phyloP scores from a whole-genome alignment of 2,797 vertebrate species.

The Sebastes minor region DNA sequence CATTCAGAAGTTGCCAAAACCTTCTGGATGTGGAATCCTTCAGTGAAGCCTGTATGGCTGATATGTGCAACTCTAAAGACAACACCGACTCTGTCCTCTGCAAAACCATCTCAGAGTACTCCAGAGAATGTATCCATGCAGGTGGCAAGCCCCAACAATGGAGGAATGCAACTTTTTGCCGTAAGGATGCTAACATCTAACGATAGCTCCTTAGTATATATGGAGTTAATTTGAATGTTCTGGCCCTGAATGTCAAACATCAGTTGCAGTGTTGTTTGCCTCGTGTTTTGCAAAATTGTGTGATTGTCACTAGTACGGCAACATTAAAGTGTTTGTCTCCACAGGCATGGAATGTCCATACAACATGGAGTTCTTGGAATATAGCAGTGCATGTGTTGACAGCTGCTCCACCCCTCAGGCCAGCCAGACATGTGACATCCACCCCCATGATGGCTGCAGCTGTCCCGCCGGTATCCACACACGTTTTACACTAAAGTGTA shows the following conservation, averaged over 20 bases:
- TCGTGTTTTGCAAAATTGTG: neutral
- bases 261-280: neutral
- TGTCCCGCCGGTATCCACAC: slow-evolving; percentile 83
- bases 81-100: slow-evolving; percentile 59
- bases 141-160: slow-evolving; percentile 78
- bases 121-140: slow-evolving; percentile 82
- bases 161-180: slow-evolving; percentile 77
- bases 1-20: slow-evolving; percentile 68
- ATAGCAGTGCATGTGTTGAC: slow-evolving; percentile 81
- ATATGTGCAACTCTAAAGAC: slow-evolving; percentile 66
- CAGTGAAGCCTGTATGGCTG: slow-evolving; percentile 64
- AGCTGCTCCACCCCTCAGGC: slow-evolving; percentile 84
- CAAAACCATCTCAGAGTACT: slow-evolving; percentile 81
- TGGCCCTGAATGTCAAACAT: neutral
- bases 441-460: slow-evolving; percentile 86
- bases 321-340: slow-evolving; percentile 20
- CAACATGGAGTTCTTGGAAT: slow-evolving; percentile 84
- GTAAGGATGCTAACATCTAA: slow-evolving; percentile 61
- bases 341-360: slow-evolving; percentile 78
- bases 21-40: slow-evolving; percentile 68
- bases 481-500: neutral
- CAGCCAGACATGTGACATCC: slow-evolving; percentile 82
- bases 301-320: neutral
- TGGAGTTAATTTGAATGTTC: neutral
- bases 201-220: neutral